Evolutionary conservation across 2,888 invertebrate genomes (phyloP), one percentile per base, ranked within the genome.

Genomic region (Stenodera caucasica): DNA sequence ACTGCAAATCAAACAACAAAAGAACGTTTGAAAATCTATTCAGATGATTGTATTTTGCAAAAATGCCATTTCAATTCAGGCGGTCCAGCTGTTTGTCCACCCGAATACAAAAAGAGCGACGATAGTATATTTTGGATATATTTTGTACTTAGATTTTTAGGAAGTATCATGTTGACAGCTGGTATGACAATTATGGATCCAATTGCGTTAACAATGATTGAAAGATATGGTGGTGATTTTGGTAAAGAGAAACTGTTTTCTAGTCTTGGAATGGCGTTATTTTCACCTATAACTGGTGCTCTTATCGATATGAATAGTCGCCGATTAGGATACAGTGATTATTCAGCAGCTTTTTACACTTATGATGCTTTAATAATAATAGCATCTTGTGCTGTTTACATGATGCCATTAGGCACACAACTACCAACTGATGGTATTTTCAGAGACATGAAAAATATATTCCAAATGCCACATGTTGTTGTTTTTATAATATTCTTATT

Each of bases 131-230:
- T 94, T 76, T 93, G 92, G 86, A 84, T 90, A 62, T 94, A 95
- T 77, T 92, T 94, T 77, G 80, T 88, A 56, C 75, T 94, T 63
- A 83, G 93, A 75, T 89, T 94, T 69, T 81, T 92, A 70, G 93
- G 90, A 1, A 92, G 91, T 30, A 89, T 92, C 5, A 90, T 91
- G 86, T 82, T 91, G 74, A 89, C 90, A 5, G 92, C 92, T 29
- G 90, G 91, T n/a, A 90, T 93, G 0, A 92, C 92, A 11, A 90
- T 95, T 57, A 89, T 94, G 87, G 94, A 95, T 80, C 93, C 94
- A 0, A 92, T 94, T 65, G 91, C 93, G 0, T 81, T 94, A 64
- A 91, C 90, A 11, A 89, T 92, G 86, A 91, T 94, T 67, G 92
- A 92, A 77, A 88, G 90, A 75, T 90, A 90, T 73, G 90, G 90